A percentile compares a stretch with the other conserved stretches of the same genome.
Conservation (phyloP, 1,140 invertebrate genomes). For the Ctenoplectra terminalis region DNA sequence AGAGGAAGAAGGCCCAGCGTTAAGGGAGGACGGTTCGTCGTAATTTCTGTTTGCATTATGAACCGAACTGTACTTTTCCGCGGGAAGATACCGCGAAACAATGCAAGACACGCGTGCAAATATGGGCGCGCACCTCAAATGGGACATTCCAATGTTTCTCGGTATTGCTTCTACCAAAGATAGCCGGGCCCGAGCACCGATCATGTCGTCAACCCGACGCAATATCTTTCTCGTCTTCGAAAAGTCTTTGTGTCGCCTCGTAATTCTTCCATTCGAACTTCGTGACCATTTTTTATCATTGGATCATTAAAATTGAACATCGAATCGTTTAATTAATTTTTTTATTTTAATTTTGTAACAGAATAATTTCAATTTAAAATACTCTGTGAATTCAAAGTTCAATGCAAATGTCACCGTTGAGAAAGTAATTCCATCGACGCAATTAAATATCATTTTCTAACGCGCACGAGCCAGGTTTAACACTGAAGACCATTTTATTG, state of each 20-base stretch:
- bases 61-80: slow-evolving; percentile 76
- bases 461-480: too few relatives aligned
- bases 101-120: slow-evolving; percentile 81
- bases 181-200: slow-evolving; percentile 61
- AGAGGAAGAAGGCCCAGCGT: background rate
- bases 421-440: background rate
- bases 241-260: slow-evolving; percentile 22
- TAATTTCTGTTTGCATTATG: slow-evolving; percentile 69
- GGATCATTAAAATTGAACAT: background rate
- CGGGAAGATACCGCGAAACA: slow-evolving; percentile 79
- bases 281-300: background rate
- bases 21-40: slow-evolving; percentile 34
- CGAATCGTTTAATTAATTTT: too few relatives aligned
- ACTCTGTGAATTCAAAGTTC: too few relatives aligned
- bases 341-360: too few relatives aligned
- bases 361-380: too few relatives aligned
- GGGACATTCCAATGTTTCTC: slow-evolving; percentile 81
- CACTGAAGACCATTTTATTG: background rate
- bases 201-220: slow-evolving; percentile 51
- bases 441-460: background rate
- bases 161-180: slow-evolving; percentile 78
- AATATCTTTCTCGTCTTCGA: slow-evolving; percentile 43
- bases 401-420: too few relatives aligned
- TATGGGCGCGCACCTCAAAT: slow-evolving; percentile 81
- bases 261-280: background rate